A percentile compares a stretch with the other conserved stretches of the same genome.
Evolutionary conservation across 2,113 vertebrate genomes (phyloP).

Genomic region (Butorides virescens): DNA sequence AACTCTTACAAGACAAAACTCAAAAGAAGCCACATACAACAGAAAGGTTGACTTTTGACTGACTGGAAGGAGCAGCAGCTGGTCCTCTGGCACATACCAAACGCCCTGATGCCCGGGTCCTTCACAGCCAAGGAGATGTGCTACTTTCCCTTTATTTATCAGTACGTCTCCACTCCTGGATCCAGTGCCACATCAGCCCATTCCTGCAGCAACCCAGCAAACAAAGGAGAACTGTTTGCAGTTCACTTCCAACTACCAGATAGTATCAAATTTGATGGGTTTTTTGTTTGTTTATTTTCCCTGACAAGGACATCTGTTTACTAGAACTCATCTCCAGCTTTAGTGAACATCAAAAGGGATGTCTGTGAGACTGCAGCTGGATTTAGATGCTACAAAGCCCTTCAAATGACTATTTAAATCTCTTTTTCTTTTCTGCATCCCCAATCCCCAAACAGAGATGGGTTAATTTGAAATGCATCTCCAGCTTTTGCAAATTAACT

Average conservation of each 20-base stretch:
- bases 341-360: constrained; percentile 39
- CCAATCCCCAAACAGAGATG: background rate
- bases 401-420: background rate
- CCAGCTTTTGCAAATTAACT: background rate
- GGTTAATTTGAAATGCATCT: background rate
- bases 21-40: background rate
- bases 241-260: background rate
- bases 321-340: constrained; percentile 23
- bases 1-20: background rate
- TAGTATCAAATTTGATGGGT: background rate
- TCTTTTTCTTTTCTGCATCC: background rate
- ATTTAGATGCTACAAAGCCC: constrained; percentile 26
- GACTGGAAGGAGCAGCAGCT: background rate
- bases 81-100: background rate
- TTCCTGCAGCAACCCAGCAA: background rate
- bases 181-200: background rate
- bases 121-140: background rate
- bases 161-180: background rate
- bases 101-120: background rate
- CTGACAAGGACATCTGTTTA: constrained; percentile 53
- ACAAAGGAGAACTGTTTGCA: background rate
- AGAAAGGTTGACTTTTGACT: background rate
- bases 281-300: constrained; percentile 39
- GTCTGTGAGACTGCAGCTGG: constrained; percentile 15
- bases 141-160: background rate